These are phyloP conservation scores for Peromyscus nudipes DNA, from an alignment of 2,797 vertebrate genomes.

Conservation along the genomic window DNA sequence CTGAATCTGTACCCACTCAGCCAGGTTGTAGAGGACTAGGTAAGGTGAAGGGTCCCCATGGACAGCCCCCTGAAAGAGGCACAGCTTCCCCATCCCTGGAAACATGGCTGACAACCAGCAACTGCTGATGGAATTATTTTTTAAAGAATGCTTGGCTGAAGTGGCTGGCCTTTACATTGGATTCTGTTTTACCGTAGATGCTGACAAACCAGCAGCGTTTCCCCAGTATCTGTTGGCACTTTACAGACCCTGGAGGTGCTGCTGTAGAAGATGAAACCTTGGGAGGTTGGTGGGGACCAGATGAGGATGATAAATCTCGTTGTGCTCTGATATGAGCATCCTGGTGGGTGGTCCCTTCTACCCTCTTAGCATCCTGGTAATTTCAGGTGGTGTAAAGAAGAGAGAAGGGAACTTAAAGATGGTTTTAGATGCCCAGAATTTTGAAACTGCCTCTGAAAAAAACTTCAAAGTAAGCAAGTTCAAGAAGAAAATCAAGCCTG, in stretches of 20 bases:
- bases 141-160: not conserved
- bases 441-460: conserved; percentile 80
- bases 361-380: conserved; percentile 45
- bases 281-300: conserved; percentile 27
- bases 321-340: not conserved
- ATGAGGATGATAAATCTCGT: conserved; percentile 77
- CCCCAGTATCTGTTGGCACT: conserved; percentile 55
- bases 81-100: accelerated
- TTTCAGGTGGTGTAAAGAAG: conserved; percentile 73
- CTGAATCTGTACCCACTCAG: not conserved
- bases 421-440: conserved; percentile 77
- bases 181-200: not conserved
- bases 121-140: not conserved
- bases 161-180: not conserved
- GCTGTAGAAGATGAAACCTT: conserved; percentile 71
- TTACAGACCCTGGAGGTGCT: conserved; percentile 74
- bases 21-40: not conserved
- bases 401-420: conserved; percentile 73
- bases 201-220: accelerated
- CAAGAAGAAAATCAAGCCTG: conserved; percentile 75
- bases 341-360: conserved; percentile 68
- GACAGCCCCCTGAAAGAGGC: not conserved
- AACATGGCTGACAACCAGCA: not conserved
- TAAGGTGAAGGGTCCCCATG: not conserved
- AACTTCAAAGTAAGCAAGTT: conserved; percentile 72